A percentile compares a stretch with the other conserved stretches of the same genome.
These are phyloP conservation scores for Rhinolophus sinicus DNA, from an alignment of 2,113 vertebrate genomes.

Conservation along the genomic window DNA sequence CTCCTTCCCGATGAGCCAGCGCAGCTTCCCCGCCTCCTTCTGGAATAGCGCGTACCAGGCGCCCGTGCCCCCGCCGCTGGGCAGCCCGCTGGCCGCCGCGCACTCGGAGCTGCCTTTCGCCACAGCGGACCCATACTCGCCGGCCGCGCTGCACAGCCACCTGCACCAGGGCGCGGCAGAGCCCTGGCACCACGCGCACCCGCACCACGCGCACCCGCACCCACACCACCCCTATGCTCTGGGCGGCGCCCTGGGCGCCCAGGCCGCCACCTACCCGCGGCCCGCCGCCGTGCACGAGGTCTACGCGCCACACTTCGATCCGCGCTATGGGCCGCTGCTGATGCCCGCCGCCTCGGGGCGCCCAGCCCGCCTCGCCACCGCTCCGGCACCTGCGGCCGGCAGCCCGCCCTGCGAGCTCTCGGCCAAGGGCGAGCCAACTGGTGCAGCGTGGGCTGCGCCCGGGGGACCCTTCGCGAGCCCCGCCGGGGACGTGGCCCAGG, in stretches of 20 bases:
- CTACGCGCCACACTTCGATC: conserved; percentile 95
- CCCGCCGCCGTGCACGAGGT: conserved; percentile 92
- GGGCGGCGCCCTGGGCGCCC: conserved; percentile 88
- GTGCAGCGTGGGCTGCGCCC: conserved; percentile 88
- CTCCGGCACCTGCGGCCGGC: conserved; percentile 87
- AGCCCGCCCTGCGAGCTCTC: conserved; percentile 92
- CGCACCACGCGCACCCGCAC: conserved; percentile 90
- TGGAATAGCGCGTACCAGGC: conserved; percentile 98
- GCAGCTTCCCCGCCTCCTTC: conserved; percentile 97
- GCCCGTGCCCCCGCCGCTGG: conserved; percentile 84
- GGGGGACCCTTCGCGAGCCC: conserved; percentile 89
- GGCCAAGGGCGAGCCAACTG: conserved; percentile 88
- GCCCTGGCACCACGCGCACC: conserved; percentile 94
- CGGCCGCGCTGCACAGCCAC: conserved; percentile 92
- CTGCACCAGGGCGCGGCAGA: conserved; percentile 94
- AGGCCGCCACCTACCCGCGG: conserved; percentile 91
- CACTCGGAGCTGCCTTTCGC: conserved; percentile 94
- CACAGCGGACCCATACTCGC: conserved; percentile 90
- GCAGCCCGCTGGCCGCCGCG: conserved; percentile 85
- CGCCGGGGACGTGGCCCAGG: conserved; percentile 90
- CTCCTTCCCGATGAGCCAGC: conserved; percentile 97
- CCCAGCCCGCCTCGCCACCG: conserved; percentile 90
- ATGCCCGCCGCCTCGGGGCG: conserved; percentile 92
- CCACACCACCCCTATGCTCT: conserved; percentile 91
- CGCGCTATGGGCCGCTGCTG: conserved; percentile 93